Percentiles rank a stretch among this genome's conserved stretches.
phyloP scores from a whole-genome alignment of 2,888 invertebrate genomes.

The Andricus curvator region DNA sequence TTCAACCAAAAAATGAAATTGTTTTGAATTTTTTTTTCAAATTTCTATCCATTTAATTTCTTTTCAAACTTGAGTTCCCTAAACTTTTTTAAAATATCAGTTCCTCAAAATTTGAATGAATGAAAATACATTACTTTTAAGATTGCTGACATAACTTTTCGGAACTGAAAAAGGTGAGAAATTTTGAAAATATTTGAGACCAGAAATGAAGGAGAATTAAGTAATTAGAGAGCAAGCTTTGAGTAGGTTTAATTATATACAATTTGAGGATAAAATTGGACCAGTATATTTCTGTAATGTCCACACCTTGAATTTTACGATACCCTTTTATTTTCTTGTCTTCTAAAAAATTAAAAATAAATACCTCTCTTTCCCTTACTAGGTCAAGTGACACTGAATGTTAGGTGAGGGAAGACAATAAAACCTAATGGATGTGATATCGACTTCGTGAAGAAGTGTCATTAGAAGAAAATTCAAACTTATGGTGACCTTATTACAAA shows the following conservation, averaged over 20 bases:
- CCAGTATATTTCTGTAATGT: background rate
- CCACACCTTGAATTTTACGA: background rate
- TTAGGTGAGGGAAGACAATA: conserved; percentile 15
- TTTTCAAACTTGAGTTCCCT: no score
- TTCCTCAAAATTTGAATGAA: no score
- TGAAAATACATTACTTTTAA: no score
- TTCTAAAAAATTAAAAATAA: conserved; percentile 3
- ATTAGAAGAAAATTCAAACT: conserved; percentile 20
- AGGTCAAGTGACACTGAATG: conserved; percentile 8
- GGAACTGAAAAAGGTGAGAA: no score
- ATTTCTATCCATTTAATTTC: no score
- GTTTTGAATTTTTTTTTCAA: no score
- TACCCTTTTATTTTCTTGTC: background rate
- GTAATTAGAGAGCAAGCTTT: no score
- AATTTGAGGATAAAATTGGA: background rate
- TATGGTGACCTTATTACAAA: conserved; percentile 5
- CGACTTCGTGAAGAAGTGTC: conserved; percentile 1
- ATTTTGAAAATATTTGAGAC: no score
- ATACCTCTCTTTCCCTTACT: background rate
- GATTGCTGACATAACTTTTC: no score
- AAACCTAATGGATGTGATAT: conserved; percentile 5
- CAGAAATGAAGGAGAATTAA: no score
- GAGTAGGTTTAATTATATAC: background rate
- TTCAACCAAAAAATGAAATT: no score
- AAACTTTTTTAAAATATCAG: no score